Evolutionary conservation across 1,140 invertebrate species (phyloP), one percentile per base, ranked within the genome.

Genomic region (Ooceraea biroi): DNA sequence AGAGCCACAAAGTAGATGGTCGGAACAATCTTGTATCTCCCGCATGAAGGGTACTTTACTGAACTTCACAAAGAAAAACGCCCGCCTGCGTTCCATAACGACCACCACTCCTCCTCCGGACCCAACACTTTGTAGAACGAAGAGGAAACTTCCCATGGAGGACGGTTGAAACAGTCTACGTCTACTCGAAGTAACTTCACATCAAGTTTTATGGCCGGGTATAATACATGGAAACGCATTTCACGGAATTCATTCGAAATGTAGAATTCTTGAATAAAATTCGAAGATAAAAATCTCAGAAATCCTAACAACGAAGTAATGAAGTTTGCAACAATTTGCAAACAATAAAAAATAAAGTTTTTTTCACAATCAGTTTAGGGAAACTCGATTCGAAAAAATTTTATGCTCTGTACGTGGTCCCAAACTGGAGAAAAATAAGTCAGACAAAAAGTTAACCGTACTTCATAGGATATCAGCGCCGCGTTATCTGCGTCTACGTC

Each of bases 131-230:
- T 66, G 63, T 83, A 11, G 78, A 58, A 86, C 63, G 48, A 36
- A 76, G 69, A 86, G 85, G 76, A 87, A 74, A 50, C 50, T 86
- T 73, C 60, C 46, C 73, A 63, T 48, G 25, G 44, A 76, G 36
- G 7, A 36, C 36, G 36, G 36, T 65, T 12, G 17, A 14, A 36
- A 10, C 30, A n/a, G 7, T 48, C 14, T 2, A 19, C n/a, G 27
- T 36, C n/a, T n/a, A n/a, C n/a, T n/a, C 3, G 41, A 41, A 36
- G 17, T 1, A 30, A 66, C 30, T 69, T 30, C 14, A 80, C 0
- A 12, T 3, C 36, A 36, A 36, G 1, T 41, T 44, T 44, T 46
- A 77, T 10, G 27, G 8, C 14, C 27, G 25, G 12, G n/a, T 48
- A 14, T 44, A 50, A n/a, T n/a, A n/a, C n/a, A n/a, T n/a, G 4